Evolutionary conservation across 2,113 vertebrate genomes (phyloP).

Genomic region (Alethe diademata): DNA sequence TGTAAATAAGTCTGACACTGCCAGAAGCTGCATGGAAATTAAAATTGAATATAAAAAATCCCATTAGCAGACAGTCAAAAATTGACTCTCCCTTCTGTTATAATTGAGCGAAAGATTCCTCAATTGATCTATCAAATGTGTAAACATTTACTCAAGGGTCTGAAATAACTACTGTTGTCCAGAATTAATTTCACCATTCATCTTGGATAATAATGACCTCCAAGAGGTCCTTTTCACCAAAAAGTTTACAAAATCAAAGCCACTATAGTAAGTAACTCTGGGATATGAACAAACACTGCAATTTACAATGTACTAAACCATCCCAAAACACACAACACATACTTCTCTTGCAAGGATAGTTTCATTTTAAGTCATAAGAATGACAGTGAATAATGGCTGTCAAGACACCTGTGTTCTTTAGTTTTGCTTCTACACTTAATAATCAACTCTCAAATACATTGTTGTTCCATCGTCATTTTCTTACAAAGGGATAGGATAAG

Average conservation of each 20-base stretch:
- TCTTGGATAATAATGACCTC: background rate
- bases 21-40: constrained; percentile 81
- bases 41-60: background rate
- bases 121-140: background rate
- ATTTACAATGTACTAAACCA: background rate
- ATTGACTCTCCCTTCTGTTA: background rate
- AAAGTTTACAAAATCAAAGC: background rate
- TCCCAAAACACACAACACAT: background rate
- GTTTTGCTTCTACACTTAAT: background rate
- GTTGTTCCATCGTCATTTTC: background rate
- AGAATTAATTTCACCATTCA: background rate
- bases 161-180: background rate
- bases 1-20: constrained; percentile 96
- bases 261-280: background rate
- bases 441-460: background rate
- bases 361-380: background rate
- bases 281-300: background rate
- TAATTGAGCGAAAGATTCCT: background rate
- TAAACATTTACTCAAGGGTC: background rate
- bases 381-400: background rate
- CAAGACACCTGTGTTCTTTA: background rate
- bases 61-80: background rate
- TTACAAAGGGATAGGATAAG: background rate
- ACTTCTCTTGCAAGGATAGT: background rate
- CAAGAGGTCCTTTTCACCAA: background rate